Conservation (phyloP, 37 sponge, comb jelly and placozoan genomes). For the Ephydatia muelleri region DNA sequence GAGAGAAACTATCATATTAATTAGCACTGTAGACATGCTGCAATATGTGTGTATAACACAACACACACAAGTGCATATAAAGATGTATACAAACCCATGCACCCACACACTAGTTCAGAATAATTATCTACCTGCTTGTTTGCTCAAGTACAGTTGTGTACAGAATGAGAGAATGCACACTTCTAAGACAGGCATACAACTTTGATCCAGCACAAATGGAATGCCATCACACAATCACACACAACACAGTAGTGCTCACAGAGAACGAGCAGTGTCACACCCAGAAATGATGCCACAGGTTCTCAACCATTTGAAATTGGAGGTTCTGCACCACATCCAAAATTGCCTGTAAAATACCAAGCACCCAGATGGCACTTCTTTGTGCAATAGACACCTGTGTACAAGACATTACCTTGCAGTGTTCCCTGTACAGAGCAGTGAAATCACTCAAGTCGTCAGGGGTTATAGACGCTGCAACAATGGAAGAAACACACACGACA, state of each 20-base stretch:
- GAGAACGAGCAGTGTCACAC: constrained; percentile 19
- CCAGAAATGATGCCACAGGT: constrained; percentile 95
- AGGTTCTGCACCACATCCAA: constrained; percentile 89
- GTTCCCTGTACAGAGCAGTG: constrained; percentile 81
- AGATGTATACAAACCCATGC: no score
- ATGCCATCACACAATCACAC: not conserved
- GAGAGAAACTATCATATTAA: not conserved
- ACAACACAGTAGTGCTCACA: constrained; percentile 3
- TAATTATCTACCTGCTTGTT: no score
- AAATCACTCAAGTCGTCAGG: constrained; percentile 79
- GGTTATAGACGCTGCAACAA: constrained; percentile 62
- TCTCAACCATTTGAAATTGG: constrained; percentile 94
- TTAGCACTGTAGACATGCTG: no score
- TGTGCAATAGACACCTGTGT: not conserved
- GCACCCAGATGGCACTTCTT: no score
- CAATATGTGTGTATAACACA: no score
- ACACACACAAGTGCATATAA: no score
- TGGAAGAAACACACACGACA: constrained; percentile 3
- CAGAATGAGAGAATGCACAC: no score
- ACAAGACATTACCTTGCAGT: constrained; percentile 85
- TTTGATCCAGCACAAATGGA: not conserved
- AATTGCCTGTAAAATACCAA: constrained; percentile 82
- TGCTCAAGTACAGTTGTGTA: no score
- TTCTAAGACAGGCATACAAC: not conserved
- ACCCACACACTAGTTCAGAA: no score